phyloP scores from a whole-genome alignment of 2,888 invertebrate species.

The Andrena camellia region DNA sequence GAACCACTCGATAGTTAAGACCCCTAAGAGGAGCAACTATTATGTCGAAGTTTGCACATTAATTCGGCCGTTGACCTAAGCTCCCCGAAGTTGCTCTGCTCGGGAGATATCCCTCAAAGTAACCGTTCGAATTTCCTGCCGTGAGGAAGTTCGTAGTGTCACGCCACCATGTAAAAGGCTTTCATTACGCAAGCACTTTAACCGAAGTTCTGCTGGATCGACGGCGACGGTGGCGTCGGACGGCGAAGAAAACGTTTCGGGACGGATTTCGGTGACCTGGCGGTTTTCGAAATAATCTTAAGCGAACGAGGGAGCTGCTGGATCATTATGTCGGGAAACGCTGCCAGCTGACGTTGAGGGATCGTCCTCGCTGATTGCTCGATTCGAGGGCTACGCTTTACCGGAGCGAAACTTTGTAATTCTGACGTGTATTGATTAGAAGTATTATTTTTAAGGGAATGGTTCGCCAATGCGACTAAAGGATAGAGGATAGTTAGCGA shows the following conservation, averaged over 20 bases:
- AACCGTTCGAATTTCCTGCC: conserved; percentile 72
- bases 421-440: conserved; percentile 33
- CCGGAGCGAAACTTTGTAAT: conserved; percentile 26
- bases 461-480: not conserved
- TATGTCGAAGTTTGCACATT: conserved; percentile 76
- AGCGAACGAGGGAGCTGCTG: conserved; percentile 3
- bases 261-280: conserved; percentile 53
- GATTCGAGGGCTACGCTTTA: conserved; percentile 11
- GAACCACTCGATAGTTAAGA: conserved; percentile 74
- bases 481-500: conserved; percentile 15
- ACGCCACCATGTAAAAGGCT: conserved; percentile 68
- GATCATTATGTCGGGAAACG: conserved; percentile 44
- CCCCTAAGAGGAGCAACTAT: conserved; percentile 73
- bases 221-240: conserved; percentile 11
- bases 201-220: conserved; percentile 38
- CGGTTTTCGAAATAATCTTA: conserved; percentile 57
- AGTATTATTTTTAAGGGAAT: conserved; percentile 10
- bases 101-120: conserved; percentile 72
- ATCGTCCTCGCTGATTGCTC: conserved; percentile 43
- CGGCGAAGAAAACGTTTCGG: conserved; percentile 32
- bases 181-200: conserved; percentile 68
- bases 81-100: conserved; percentile 64
- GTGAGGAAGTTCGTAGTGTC: conserved; percentile 63
- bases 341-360: conserved; percentile 48
- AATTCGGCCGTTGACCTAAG: conserved; percentile 72